Evolutionary conservation across 2,113 vertebrate genomes (phyloP), one percentile per base, ranked within the genome.

Genomic region (Toxotes jaculatrix): DNA sequence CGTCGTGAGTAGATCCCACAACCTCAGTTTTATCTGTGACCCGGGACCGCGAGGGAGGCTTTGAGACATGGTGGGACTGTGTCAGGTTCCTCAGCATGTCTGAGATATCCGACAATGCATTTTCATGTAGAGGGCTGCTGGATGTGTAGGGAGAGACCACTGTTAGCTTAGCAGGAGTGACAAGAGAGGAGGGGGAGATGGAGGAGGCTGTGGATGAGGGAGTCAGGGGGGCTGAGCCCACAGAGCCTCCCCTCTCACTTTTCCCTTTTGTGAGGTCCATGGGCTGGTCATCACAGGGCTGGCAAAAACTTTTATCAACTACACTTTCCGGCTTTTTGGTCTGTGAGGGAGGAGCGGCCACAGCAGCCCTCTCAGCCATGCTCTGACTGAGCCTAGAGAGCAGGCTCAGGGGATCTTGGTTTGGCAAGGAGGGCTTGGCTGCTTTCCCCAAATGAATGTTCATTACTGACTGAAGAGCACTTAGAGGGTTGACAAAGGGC

Each of bases 41-140:
- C 93, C 97, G 96, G 82, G 96, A 96, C 87, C 97, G 96, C 34
- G 96, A 96, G 87, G 96, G 94, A 53, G 97, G 96, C 93, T 99
- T 94, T 94, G 97, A 86, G 95, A 92, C 90, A 16, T 89, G 95
- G 94, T 97, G 97, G 90, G 97, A 96, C 93, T 97, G 97, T 72
- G 98, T 99, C 93, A 99, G 94, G 95, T 99, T 99, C 94, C 97
- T 97, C 92, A 99, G 93, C 98, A 99, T 99, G 94, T 99, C 98
- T 71, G 98, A 99, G 84, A 99, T 99, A 94, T 99, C 98, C 36
- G 97, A 99, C 95, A 99, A 93, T 86, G 98, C 98, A 78, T 98
- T 99, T 96, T 99, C 98, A 60, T 97, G 96, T 36, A 98, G 95
- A 82, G 97, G 97, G 90, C 97, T 99, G 95, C 90, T 97, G 90